These are phyloP conservation scores for Halictus rubicundus DNA, from an alignment of 1,140 invertebrate genomes.

Conservation along the genomic window DNA sequence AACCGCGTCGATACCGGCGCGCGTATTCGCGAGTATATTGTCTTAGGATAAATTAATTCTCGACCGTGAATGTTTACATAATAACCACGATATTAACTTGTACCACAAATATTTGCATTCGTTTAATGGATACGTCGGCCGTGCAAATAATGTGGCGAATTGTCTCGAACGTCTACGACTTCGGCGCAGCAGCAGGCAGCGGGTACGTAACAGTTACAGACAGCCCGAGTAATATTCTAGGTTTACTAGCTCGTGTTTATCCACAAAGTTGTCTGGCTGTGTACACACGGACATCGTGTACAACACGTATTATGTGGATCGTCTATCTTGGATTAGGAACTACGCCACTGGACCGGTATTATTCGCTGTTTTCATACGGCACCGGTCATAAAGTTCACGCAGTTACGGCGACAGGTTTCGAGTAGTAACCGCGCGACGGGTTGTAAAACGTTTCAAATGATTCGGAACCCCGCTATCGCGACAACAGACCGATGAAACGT, in stretches of 20 bases:
- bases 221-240: conserved; percentile 47
- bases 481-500: conserved; percentile 40
- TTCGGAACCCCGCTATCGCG: conserved; percentile 44
- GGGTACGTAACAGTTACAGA: conserved; percentile 25
- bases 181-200: conserved; percentile 12
- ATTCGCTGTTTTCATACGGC: conserved; percentile 52
- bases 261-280: conserved; percentile 15
- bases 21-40: no score
- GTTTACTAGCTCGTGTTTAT: conserved; percentile 26
- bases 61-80: neutral
- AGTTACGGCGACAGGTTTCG: conserved; percentile 54
- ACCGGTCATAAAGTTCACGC: conserved; percentile 49
- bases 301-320: conserved; percentile 10
- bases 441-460: conserved; percentile 64
- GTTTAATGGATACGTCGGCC: neutral
- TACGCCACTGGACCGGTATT: conserved; percentile 31
- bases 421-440: conserved; percentile 38
- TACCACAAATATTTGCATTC: neutral
- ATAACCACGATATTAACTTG: neutral
- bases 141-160: conserved; percentile 16
- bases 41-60: neutral
- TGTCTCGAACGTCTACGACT: conserved; percentile 31
- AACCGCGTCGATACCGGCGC: neutral
- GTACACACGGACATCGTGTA: neutral
- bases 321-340: conserved; percentile 40